Base-by-base conservation (phyloP, 2,888 invertebrate genomes). In the Raillietiella orientalis region DNA sequence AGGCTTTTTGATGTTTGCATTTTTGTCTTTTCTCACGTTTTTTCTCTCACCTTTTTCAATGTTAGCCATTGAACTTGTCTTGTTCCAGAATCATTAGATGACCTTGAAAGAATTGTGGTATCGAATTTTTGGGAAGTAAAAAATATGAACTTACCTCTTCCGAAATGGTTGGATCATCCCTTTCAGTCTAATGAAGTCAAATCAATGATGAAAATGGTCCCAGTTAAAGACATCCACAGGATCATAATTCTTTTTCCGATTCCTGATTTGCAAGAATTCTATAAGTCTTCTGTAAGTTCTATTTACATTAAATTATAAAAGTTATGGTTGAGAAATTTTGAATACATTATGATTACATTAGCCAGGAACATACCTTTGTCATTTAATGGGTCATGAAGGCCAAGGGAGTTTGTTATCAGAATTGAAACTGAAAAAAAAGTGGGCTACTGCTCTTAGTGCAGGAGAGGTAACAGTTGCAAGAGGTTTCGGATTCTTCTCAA, bases 371-470 rank as follows among this genome's bases (percentile, higher is more conserved):
- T 90, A 87, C 43, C 49, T 87, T 33, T 69, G 75, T 3, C 79
- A 93, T 47, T 52, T 93, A 33, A 55, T 96, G 35, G 93, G 90
- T 0, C 93, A 93, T 44, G 93, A 96, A 48, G 87, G 90, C 0
- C 65, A 72, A 3, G 90, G 93, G 3, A 87, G 87, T 38, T 53
- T 96, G 30, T 52, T 90, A 31, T 72, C 87, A 0, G 69, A 69
- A 26, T 52, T 96, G 25, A 84, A 82, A 41, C n/a, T n/a, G n/a
- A 56, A 60, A 1, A 56, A 59, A 30, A 79, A 82, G 4, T 93
- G 90, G 87, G 77, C 74, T 23, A 87, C 75, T 45, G 67, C 66
- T 37, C 50, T 93, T 29, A 57, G 67, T 27, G 72, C 74, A 1
- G 82, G 82, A 0, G 62, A 64, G 21, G 60, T 66, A 28, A 55